Evolutionary conservation across 2,113 vertebrate genomes (phyloP).

Genomic region (Pimephales promelas): DNA sequence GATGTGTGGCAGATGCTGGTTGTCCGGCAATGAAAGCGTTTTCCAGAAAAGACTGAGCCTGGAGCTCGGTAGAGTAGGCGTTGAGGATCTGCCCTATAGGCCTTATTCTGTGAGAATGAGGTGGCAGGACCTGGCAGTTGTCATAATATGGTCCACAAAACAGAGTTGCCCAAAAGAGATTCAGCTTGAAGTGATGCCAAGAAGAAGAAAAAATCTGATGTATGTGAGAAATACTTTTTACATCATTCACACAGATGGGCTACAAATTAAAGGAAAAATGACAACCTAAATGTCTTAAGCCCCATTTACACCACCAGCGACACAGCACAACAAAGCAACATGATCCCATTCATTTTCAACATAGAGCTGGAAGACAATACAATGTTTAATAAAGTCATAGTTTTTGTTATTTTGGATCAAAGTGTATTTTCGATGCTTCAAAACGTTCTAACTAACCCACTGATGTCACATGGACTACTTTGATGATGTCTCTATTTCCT

Average conservation of each 20-base stretch:
- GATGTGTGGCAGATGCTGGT: conserved; percentile 29
- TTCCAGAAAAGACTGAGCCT: conserved; percentile 24
- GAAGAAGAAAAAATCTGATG: not conserved
- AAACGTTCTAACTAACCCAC: too few relatives aligned
- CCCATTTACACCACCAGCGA: too few relatives aligned
- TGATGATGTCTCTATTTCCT: too few relatives aligned
- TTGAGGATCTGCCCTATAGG: conserved; percentile 5
- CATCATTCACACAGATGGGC: not conserved
- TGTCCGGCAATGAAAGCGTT: conserved; percentile 3
- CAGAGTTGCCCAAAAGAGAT: not conserved
- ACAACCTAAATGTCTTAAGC: not conserved
- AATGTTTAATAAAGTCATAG: too few relatives aligned
- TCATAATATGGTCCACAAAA: conserved; percentile 4
- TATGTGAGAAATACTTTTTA: not conserved
- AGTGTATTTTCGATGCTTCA: too few relatives aligned
- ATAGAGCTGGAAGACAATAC: too few relatives aligned
- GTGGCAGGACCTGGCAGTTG: conserved; percentile 2
- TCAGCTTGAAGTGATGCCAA: not conserved
- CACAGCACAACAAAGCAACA: too few relatives aligned
- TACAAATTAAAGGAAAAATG: not conserved
- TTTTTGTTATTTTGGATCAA: too few relatives aligned
- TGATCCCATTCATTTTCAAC: too few relatives aligned
- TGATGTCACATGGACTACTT: too few relatives aligned
- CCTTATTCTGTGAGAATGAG: conserved; percentile 16
- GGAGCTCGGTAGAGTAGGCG: conserved; percentile 5